phyloP scores from a whole-genome alignment of 2,888 invertebrate species.

The Drepana falcataria region DNA sequence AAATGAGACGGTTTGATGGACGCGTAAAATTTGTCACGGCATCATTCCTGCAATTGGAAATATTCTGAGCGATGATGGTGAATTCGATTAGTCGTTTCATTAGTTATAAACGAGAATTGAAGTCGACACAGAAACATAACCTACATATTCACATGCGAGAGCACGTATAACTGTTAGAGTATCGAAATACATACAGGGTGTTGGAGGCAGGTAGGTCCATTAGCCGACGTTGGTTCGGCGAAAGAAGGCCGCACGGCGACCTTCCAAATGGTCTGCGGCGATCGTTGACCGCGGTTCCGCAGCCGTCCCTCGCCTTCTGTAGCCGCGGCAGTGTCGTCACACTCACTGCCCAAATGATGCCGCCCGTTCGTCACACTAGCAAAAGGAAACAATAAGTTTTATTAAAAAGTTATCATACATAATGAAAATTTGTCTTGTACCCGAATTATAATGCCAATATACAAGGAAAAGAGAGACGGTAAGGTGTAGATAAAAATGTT shows the following conservation, averaged over 20 bases:
- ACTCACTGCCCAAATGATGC: slow-evolving; percentile 35
- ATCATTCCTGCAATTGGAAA: slow-evolving; percentile 42
- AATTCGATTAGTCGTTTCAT: slow-evolving; percentile 56
- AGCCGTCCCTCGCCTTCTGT: slow-evolving; percentile 27
- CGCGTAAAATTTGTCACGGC: slow-evolving; percentile 42
- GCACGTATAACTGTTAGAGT: slow-evolving; percentile 69
- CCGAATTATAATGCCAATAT: too few species aligned
- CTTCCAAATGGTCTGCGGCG: slow-evolving; percentile 68
- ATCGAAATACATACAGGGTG: slow-evolving; percentile 70
- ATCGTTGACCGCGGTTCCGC: slow-evolving; percentile 57
- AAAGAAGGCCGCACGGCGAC: slow-evolving; percentile 76
- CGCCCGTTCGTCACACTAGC: slow-evolving; percentile 3
- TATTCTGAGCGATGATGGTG: slow-evolving; percentile 34
- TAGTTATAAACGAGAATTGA: slow-evolving; percentile 53
- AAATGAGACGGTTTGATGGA: slow-evolving; percentile 29
- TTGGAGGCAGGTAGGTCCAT: slow-evolving; percentile 46
- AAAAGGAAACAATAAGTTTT: too few species aligned
- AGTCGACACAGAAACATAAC: slow-evolving; percentile 70
- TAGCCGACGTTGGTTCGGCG: slow-evolving; percentile 48
- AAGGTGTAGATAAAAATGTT: too few species aligned
- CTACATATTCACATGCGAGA: slow-evolving; percentile 71
- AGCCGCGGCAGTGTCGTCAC: slow-evolving; percentile 40
- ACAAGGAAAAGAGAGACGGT: too few species aligned
- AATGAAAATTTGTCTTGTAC: too few species aligned
- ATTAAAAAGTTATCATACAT: too few species aligned